Evolutionary conservation across 1,140 invertebrate species (phyloP).

Genomic region (Zaprionus vittiger): DNA sequence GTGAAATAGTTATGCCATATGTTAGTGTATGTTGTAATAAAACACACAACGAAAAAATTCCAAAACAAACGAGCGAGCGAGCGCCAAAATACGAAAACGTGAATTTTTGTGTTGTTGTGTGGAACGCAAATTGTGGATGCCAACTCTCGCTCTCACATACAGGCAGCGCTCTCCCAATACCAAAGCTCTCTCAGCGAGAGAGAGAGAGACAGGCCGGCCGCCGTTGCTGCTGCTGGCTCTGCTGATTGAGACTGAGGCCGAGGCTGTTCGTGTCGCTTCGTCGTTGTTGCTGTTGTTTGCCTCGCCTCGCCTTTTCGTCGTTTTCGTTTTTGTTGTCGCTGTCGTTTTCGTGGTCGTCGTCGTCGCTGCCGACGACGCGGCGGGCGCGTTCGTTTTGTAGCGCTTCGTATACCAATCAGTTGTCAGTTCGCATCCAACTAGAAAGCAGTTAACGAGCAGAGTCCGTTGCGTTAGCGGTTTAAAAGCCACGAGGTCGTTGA

Average conservation of each 20-base stretch:
- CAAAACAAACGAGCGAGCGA: conserved; percentile 28
- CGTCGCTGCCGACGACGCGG: not conserved
- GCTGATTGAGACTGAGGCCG: not conserved
- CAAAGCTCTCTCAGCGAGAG: conserved; percentile 18
- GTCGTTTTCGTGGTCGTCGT: conserved; percentile 20
- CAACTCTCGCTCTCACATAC: conserved; percentile 19
- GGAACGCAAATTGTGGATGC: conserved; percentile 59
- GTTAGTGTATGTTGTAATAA: conserved; percentile 26
- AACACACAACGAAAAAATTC: conserved; percentile 21
- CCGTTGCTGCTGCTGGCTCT: conserved; percentile 14
- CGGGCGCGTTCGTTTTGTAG: conserved; percentile 42
- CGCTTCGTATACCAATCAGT: conserved; percentile 75
- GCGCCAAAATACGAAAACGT: conserved; percentile 58
- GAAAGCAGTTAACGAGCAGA: conserved; percentile 81
- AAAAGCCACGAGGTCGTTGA: conserved; percentile 84
- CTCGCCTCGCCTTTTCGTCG: not conserved
- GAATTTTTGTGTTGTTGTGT: conserved; percentile 45
- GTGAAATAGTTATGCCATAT: conserved; percentile 8
- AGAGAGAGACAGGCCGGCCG: conserved; percentile 17
- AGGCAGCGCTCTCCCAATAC: conserved; percentile 10
- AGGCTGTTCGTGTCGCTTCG: conserved; percentile 42
- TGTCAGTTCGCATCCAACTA: conserved; percentile 84
- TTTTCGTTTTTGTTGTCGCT: conserved; percentile 4
- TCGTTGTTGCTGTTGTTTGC: conserved; percentile 21
- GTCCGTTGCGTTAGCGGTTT: conserved; percentile 82